Base-by-base conservation (phyloP, 1,140 invertebrate genomes). In the Alviniconcha marisindica region DNA sequence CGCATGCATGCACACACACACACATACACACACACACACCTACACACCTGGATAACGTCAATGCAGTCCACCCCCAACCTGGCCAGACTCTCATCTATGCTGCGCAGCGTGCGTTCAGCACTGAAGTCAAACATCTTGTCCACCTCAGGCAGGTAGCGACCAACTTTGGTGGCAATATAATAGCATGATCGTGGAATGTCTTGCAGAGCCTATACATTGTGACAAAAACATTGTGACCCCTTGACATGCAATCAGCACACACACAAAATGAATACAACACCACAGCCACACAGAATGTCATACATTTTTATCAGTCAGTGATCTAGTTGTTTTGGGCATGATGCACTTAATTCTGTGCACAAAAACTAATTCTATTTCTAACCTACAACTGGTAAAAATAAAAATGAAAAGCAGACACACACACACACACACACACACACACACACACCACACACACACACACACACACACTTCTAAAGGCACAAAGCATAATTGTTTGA, bases 111-210 rank as follows among this genome's bases (percentile, higher is more conserved):
- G 92, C 96, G 96, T 85, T 96, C 95, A 0, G 95, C 94, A 1
- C 96, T 95, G 92, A 98, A 99, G 92, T 99, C 96, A 92, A 99
- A 98, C 96, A 97, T 97, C 76, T 95, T 93, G 48, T 95, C 94
- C 33, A 94, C 95, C 82, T 96, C 94, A 40, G 94, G 93, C 85
- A 96, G 95, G 90, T 98, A 99, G 80, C 97, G 94, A 1, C 97
- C 97, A 54, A 97, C 95, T 94, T 99, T 99, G n/a, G 97, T 98
- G 18, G 95, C 96, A n/a, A 99, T 95, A 90, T 97, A 98, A 92
- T 96, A 99, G 1, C 96, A 94, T 85, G 96, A 87, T 40, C 98
- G 94, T 0, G 97, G 97, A 82, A 98, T 94, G 63, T 93, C 95
- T 92, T 95, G 94, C 0, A 98, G 93, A 5, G 96, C 97, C 96